phyloP scores from a whole-genome alignment of 1,140 invertebrate species.

The Megathymus violae region DNA sequence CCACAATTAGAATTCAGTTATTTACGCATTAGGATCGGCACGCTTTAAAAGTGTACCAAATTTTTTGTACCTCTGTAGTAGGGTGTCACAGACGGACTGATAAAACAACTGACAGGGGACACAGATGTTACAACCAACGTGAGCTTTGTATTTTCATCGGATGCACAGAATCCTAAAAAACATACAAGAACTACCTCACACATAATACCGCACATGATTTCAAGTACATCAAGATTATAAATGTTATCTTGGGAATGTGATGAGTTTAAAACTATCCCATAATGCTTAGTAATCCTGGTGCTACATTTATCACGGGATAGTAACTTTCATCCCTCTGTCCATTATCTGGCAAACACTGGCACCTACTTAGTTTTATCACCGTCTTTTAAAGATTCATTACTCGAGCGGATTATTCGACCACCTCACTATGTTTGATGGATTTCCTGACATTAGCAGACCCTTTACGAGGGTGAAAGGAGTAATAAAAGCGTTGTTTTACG shows the following conservation, averaged over 20 bases:
- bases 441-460: conserved; percentile 41
- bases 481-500: conserved; percentile 50
- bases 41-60: too few relatives aligned
- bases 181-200: too few relatives aligned
- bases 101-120: too few relatives aligned
- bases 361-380: conserved; percentile 58
- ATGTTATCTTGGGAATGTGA: background rate
- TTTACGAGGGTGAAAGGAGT: conserved; percentile 56
- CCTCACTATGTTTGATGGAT: conserved; percentile 52
- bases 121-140: too few relatives aligned
- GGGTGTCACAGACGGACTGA: too few relatives aligned
- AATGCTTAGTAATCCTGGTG: conserved; percentile 22
- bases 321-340: conserved; percentile 42
- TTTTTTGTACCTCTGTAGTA: too few relatives aligned
- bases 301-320: conserved; percentile 37
- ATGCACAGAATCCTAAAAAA: too few relatives aligned
- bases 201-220: background rate
- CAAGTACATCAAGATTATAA: background rate
- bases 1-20: too few relatives aligned
- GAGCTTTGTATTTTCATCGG: too few relatives aligned
- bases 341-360: conserved; percentile 55
- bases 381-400: conserved; percentile 47
- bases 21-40: too few relatives aligned
- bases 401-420: conserved; percentile 44
- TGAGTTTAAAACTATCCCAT: conserved; percentile 1